Evolutionary conservation across 2,888 invertebrate species (phyloP), one percentile per base, ranked within the genome.

Genomic region (Anthrax anthrax): DNA sequence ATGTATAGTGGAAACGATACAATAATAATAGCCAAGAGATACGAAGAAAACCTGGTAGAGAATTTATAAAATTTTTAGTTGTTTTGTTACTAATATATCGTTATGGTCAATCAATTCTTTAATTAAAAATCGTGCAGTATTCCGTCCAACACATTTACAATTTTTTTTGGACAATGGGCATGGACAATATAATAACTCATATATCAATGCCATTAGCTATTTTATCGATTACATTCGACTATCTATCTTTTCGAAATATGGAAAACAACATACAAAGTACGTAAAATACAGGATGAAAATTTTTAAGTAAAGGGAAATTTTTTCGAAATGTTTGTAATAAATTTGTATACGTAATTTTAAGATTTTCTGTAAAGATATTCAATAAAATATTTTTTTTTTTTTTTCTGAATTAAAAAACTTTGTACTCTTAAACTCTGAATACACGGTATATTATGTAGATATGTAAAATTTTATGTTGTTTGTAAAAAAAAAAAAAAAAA

Each of bases 241-340:
- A 90, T 91, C 55, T 91, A 90, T 64, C 74, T 91, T 18, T 90
- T 89, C 58, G 90, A 90, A 65, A 84, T 91, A 47, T 92, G 91
- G 91, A 91, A 89, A 63, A 78, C 82, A 51, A 81, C 87, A 43
- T 92, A 88, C 69, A 90, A 90, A 61, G 77, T 36, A 16, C 8
- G 36, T 16, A 36, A 36, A 5, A 12, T 4, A 36, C 16, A 36
- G 16, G 16, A 36, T 6, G 16, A 6, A 16, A 36, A 36, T n/a
- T n/a, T n/a, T n/a, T n/a, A n/a, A n/a, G n/a, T n/a, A n/a, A n/a
- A n/a, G n/a, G n/a, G n/a, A n/a, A n/a, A n/a, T n/a, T n/a, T n/a
- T n/a, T n/a, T n/a, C n/a, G n/a, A n/a, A n/a, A n/a, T n/a, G n/a
- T n/a, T n/a, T n/a, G n/a, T n/a, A n/a, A n/a, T n/a, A n/a, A n/a